These are phyloP conservation scores for Cydia amplana DNA, from an alignment of 1,140 invertebrate species.

Conservation along the genomic window DNA sequence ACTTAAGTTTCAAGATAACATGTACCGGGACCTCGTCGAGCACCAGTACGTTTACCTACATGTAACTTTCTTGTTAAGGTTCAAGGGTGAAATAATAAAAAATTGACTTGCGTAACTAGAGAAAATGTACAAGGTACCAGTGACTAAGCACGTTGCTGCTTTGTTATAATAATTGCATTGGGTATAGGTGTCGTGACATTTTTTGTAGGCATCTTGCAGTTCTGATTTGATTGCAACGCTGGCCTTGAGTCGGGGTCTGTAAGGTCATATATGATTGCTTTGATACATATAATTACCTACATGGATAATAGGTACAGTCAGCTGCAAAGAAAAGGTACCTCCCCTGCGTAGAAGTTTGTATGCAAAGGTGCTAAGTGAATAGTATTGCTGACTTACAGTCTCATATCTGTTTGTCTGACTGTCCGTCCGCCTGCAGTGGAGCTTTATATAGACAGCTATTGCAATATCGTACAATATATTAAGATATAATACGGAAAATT, in stretches of 20 bases:
- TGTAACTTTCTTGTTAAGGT: neutral
- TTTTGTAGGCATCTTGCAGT: slow-evolving; percentile 13
- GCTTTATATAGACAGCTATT: neutral
- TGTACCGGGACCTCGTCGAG: too few relatives aligned
- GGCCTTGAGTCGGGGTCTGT: neutral
- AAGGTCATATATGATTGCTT: slow-evolving; percentile 17
- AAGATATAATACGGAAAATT: neutral
- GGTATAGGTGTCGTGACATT: neutral
- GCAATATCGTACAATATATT: neutral
- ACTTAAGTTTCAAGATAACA: too few relatives aligned
- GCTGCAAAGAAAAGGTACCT: too few relatives aligned
- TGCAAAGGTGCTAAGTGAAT: too few relatives aligned
- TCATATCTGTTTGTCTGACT: too few relatives aligned
- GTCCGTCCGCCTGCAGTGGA: too few relatives aligned
- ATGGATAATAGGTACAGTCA: neutral
- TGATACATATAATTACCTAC: neutral
- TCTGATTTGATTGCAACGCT: slow-evolving; percentile 14
- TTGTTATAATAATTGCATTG: neutral
- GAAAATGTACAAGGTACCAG: neutral
- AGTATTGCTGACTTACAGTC: too few relatives aligned
- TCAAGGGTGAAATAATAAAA: neutral
- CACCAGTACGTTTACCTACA: too few relatives aligned
- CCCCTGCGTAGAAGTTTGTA: too few relatives aligned
- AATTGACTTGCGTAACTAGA: neutral
- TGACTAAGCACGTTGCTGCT: slow-evolving; percentile 7